These are phyloP conservation scores for Rhinichthys osculus DNA, from an alignment of 2,797 vertebrate species.

Conservation along the genomic window DNA sequence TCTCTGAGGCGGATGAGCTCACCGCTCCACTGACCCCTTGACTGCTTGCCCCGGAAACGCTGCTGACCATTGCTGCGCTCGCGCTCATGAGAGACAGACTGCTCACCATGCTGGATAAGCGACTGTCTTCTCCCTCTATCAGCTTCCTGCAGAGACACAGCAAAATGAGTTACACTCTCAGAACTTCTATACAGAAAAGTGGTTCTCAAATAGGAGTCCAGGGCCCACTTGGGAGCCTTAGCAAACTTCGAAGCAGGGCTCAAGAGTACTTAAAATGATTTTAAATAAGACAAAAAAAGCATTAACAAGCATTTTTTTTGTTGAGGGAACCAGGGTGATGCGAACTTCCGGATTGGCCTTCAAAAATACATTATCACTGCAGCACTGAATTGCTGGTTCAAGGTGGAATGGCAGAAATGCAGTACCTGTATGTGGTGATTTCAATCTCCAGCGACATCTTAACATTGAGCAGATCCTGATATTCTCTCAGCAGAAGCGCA, in stretches of 20 bases:
- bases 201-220: neutral
- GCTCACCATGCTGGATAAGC: slow-evolving; percentile 72
- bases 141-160: slow-evolving; percentile 72
- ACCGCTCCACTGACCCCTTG: slow-evolving; percentile 4
- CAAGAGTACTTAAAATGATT: too few species aligned
- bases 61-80: slow-evolving; percentile 24
- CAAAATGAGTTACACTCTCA: neutral
- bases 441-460: slow-evolving; percentile 86
- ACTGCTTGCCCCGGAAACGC: slow-evolving; percentile 4
- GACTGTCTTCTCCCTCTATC: slow-evolving; percentile 81
- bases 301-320: too few species aligned
- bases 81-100: slow-evolving; percentile 63
- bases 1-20: slow-evolving; percentile 9
- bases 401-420: neutral
- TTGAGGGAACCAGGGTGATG: too few species aligned
- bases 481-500: slow-evolving; percentile 77
- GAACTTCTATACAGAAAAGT: neutral
- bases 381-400: neutral
- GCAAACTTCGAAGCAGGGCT: too few species aligned
- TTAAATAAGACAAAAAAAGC: too few species aligned
- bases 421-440: slow-evolving; percentile 83
- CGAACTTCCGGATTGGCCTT: neutral
- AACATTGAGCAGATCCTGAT: slow-evolving; percentile 81
- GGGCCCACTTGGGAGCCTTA: neutral
- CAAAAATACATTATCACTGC: neutral